phyloP scores from a whole-genome alignment of 2,113 vertebrate species.

The Nesoenas mayeri region DNA sequence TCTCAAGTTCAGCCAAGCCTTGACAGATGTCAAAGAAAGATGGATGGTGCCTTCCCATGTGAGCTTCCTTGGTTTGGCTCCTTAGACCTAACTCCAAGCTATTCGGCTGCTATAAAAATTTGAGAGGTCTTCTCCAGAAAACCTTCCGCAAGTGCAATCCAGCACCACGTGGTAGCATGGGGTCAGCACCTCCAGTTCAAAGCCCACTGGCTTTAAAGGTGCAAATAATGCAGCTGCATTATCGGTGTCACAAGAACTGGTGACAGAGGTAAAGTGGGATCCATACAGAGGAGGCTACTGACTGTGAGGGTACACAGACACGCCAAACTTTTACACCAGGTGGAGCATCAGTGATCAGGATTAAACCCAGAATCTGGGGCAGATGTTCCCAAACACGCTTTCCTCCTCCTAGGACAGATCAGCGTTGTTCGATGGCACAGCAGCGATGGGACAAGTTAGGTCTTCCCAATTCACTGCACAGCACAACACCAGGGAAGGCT shows the following conservation, averaged over 20 bases:
- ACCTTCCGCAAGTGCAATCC: neutral
- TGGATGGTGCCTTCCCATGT: neutral
- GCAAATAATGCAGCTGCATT: neutral
- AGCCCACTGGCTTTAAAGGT: neutral
- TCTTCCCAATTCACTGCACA: neutral
- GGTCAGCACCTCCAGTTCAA: neutral
- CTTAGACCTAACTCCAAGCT: neutral
- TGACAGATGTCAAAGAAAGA: neutral
- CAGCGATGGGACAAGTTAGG: neutral
- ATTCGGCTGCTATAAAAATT: neutral
- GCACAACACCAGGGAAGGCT: neutral
- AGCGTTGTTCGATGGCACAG: neutral
- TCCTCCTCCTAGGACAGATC: neutral
- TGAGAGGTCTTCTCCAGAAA: neutral
- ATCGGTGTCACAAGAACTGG: fast-evolving
- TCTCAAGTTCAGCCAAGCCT: neutral
- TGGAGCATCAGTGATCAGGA: neutral
- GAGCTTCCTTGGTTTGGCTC: neutral
- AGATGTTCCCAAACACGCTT: neutral
- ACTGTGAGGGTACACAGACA: fast-evolving
- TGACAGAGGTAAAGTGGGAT: no score
- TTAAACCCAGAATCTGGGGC: neutral
- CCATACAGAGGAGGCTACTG: neutral
- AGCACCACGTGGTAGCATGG: fast-evolving
- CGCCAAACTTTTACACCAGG: neutral